Evolutionary conservation across 2,113 vertebrate species (phyloP), one percentile per base, ranked within the genome.

Genomic region (Pelobates fuscus): DNA sequence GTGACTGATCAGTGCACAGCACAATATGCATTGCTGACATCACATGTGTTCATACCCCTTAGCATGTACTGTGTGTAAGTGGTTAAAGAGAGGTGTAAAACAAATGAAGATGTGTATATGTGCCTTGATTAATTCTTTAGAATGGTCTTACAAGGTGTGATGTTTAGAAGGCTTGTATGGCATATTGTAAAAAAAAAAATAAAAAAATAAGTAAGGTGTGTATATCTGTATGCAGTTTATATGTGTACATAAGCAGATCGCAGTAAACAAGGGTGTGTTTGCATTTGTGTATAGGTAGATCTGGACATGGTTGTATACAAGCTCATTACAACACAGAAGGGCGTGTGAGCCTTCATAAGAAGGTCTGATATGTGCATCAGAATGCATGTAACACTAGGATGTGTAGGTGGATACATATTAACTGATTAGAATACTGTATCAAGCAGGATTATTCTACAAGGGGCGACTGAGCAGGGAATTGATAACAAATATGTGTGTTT

Each of bases 231-330:
- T 52, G 18, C 46, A 52, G 46, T 4, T 52, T 17, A n/a, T 52
- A 25, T 72, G 59, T 37, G 37, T 18, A 17, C 26, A 49, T 49
- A 23, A 8, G 17, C 30, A 32, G 60, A 20, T 63, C 0, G 44
- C 37, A 32, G 14, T 44, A 14, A 7, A 30, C 8, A 32, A 57
- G 71, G 62, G 72, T 60, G 72, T 76, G 54, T 44, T 15, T 27
- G 24, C 17, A 14, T 60, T 18, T 12, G 43, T 37, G 60, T 43
- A 49, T 54, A 54, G 58, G 43, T 62, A 63, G 58, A 43, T 62
- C 54, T 61, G 63, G 26, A 25, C 5, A n/a, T 70, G 69, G 44
- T 58, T 71, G 70, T 24, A 37, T 41, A 54, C 70, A 54, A 43
- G 63, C 70, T 29, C 41, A 2, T n/a, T 18, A 30, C 25, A 62